These are phyloP conservation scores for Tragelaphus buxtoni DNA, from an alignment of 2,113 vertebrate genomes.

Conservation along the genomic window DNA sequence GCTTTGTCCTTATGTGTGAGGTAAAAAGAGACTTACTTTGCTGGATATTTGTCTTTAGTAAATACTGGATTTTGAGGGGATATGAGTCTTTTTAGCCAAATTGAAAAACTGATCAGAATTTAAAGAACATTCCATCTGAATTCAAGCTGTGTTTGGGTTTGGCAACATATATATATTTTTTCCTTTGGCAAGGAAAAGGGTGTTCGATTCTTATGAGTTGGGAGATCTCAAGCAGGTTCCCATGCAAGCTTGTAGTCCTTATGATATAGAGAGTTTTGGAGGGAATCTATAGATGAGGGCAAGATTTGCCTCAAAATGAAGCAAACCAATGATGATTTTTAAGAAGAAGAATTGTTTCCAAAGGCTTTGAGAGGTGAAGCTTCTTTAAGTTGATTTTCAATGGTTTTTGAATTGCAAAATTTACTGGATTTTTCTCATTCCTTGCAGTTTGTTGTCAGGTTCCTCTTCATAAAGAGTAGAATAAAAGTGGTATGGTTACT, in stretches of 20 bases:
- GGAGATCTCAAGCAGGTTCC: neutral
- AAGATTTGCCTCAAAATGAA: neutral
- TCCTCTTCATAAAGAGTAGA: neutral
- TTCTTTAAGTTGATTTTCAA: neutral
- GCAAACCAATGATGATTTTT: neutral
- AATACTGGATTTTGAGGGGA: conserved; percentile 37
- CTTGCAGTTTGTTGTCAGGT: neutral
- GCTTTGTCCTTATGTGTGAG: conserved; percentile 24
- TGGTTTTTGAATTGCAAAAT: neutral
- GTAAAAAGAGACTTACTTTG: conserved; percentile 39
- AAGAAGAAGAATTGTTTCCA: neutral
- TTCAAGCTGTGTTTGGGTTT: conserved; percentile 58
- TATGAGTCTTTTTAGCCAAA: conserved; percentile 35
- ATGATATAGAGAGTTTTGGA: neutral
- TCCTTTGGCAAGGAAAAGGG: conserved; percentile 21
- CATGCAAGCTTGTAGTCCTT: neutral
- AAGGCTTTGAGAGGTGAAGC: neutral
- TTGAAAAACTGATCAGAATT: conserved; percentile 55
- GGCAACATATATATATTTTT: neutral
- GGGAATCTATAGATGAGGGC: neutral
- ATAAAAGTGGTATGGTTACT: neutral
- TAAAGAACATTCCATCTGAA: conserved; percentile 37
- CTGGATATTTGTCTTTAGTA: conserved; percentile 37
- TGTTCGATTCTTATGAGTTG: conserved; percentile 18
- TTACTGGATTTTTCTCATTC: neutral